Evolutionary conservation across 2,797 vertebrate genomes (phyloP).

Genomic region (Ataeniobius toweri): DNA sequence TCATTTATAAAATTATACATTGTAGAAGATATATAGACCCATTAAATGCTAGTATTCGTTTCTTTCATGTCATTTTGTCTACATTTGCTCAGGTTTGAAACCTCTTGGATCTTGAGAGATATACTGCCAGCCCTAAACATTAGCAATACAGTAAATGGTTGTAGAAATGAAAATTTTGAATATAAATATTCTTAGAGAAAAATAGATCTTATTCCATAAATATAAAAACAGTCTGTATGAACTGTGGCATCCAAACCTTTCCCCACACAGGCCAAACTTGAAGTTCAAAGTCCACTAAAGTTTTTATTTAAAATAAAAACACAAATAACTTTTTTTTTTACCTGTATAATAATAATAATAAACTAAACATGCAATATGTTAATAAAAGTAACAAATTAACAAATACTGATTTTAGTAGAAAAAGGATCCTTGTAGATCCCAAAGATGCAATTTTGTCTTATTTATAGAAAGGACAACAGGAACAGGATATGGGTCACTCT

Average conservation of each 20-base stretch:
- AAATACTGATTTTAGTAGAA: too few species aligned
- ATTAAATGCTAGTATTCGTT: too few species aligned
- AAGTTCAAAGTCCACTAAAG: not conserved
- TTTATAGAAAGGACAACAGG: too few species aligned
- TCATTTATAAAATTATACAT: conserved; percentile 12
- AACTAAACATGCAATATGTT: not conserved
- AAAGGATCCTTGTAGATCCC: too few species aligned
- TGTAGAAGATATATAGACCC: too few species aligned
- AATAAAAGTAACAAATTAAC: not conserved
- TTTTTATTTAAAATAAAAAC: not conserved
- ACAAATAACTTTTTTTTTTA: not conserved
- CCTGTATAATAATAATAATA: not conserved
- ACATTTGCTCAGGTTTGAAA: not conserved
- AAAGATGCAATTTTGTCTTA: too few species aligned
- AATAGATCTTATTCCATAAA: not conserved
- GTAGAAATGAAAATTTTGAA: not conserved
- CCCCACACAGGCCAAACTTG: not conserved
- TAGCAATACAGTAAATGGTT: not conserved
- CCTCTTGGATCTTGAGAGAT: not conserved
- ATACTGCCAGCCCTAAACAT: not conserved
- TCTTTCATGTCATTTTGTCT: too few species aligned
- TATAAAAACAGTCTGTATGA: not conserved
- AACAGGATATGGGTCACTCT: too few species aligned
- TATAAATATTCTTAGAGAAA: not conserved
- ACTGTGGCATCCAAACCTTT: not conserved